Conservation (phyloP, 2,888 invertebrate species). For the Cyclophora punctaria region DNA sequence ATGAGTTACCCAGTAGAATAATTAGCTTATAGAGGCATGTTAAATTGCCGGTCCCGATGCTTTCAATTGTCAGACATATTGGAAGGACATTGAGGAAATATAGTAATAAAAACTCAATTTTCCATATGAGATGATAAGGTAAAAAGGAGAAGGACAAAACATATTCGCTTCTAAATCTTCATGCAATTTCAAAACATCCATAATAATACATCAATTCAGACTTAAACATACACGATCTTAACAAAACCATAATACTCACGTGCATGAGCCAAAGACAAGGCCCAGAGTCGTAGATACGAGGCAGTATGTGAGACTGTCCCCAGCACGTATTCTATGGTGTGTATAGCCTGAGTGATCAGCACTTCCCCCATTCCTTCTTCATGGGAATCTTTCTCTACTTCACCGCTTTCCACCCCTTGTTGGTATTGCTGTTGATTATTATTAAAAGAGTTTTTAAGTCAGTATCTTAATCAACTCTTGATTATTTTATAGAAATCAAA, state of each 20-base stretch:
- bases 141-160: neutral
- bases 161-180: neutral
- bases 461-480: no score
- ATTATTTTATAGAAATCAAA: no score
- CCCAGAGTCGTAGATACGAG: slow-evolving; percentile 92
- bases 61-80: no score
- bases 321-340: slow-evolving; percentile 92
- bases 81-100: no score
- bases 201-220: no score
- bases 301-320: slow-evolving; percentile 95
- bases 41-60: no score
- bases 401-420: slow-evolving; percentile 53
- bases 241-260: slow-evolving; percentile 73
- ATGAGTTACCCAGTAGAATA: no score
- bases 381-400: slow-evolving; percentile 31
- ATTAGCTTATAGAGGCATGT: no score
- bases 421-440: slow-evolving; percentile 35
- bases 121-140: neutral
- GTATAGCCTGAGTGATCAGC: slow-evolving; percentile 89
- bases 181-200: no score
- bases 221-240: no score
- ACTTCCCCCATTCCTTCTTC: slow-evolving; percentile 80
- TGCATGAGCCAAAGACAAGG: slow-evolving; percentile 90
- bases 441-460: no score
- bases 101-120: no score